Base-by-base conservation (phyloP, 2,113 vertebrate species). In the Periophthalmus modestus region DNA sequence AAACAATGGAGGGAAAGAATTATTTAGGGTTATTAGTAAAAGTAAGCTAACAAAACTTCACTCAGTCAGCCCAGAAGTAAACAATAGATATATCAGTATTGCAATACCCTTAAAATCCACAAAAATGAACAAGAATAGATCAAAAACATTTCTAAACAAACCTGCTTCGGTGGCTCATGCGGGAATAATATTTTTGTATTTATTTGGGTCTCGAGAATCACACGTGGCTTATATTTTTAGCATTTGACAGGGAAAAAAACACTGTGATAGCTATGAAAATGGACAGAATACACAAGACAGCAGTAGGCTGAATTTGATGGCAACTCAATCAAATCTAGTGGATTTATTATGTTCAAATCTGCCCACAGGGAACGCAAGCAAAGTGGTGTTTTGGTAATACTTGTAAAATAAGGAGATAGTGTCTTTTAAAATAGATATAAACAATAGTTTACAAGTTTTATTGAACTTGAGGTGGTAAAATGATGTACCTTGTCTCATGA, bases 401-500 rank as follows among this genome's bases (percentile, higher is more conserved):
- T 11, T 2, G 14, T 62, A 69, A 73, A 73, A 58, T 14, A 62
- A n/a, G 18, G 1, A 55, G 0, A 55, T 55, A 55, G n/a, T 69
- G 68, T 28, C 66, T 39, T 39, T 39, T 39, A 39, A 43, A 43
- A 43, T 43, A 10, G 7, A 43, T 43, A 10, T 7, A 43, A 10
- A 43, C 7, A 43, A 43, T 28, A 28, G 28, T 1, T 28, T 28
- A 43, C 39, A 43, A 6, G 39, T 43, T 43, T 43, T 43, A 43
- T 10, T 43, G 39, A 43, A 43, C 7, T 43, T 10, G 39, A 43
- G 39, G 39, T 10, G 5, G 36, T 10, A 43, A 43, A 43, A 43
- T 90, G 80, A 69, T 87, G 92, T 95, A 99, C 98, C 97, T 98
- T 99, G 98, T 83, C 97, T 95, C 98, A 99, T 97, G 89, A 99